Base-by-base conservation (phyloP, 2,113 vertebrate genomes). In the Rousettus leschenaultii region DNA sequence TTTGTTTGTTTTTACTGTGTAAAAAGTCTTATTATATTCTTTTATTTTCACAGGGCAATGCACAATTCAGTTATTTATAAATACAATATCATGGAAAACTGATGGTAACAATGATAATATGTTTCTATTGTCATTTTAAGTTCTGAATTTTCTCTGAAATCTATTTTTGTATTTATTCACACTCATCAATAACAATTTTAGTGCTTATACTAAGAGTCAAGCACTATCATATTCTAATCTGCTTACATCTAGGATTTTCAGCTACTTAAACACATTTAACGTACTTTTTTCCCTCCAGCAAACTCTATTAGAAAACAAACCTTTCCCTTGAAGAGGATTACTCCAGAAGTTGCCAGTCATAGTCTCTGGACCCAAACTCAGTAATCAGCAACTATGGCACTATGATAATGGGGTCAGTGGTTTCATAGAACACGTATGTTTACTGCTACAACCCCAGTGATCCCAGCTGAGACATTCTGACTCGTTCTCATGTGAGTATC, bases 221-320 rank as follows among this genome's bases (percentile, higher is more conserved):
- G 24, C 22, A 57, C 51, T 26, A 11, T 66, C 63, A 28, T n/a
- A n/a, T 65, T 59, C n/a, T 48, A n/a, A 86, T 77, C 28, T 91
- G 35, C 70, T 94, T 89, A 51, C 13, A 86, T 82, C n/a, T 85
- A 89, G 71, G 77, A 91, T n/a, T 92, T 86, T 88, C 6, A 80
- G 65, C 82, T 71, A 78, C 83, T 93, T 91, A 55, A 92, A 92
- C 85, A 53, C 59, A 95, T 74, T 92, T 66, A 63, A 70, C 14
- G 38, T 24, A 30, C 45, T 79, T 84, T 35, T 74, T 79, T 70
- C 55, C 45, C 82, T 85, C 30, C 45, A 71, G n/a, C 38, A 93
- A 91, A 95, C 45, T 79, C 38, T 68, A 66, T 66, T 83, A 12
- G 3, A 74, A 93, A 68, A 28, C 45, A 55, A 35, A 59, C 1